A percentile compares a stretch with the other conserved stretches of the same genome.
Evolutionary conservation across 2,888 invertebrate genomes (phyloP).

Genomic region (Cantharis nigra): DNA sequence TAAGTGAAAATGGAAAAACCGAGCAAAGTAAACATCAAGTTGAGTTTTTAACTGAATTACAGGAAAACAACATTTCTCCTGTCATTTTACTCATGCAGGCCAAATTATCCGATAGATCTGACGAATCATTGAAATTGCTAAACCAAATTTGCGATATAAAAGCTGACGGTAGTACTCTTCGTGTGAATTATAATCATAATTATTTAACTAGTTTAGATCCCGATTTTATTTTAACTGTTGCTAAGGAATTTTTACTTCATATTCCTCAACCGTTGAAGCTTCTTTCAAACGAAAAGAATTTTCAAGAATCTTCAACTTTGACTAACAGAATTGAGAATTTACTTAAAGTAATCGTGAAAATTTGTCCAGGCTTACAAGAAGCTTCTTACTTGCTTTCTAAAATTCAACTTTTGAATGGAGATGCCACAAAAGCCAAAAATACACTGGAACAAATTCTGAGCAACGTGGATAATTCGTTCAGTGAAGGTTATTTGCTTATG

Average conservation of each 20-base stretch:
- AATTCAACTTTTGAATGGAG: constrained; percentile 80
- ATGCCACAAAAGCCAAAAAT: constrained; percentile 70
- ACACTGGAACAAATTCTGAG: constrained; percentile 76
- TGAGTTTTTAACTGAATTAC: constrained; percentile 81
- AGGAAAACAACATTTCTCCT: constrained; percentile 69
- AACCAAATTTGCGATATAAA: constrained; percentile 67
- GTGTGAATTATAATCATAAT: constrained; percentile 71
- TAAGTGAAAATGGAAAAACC: constrained; percentile 71
- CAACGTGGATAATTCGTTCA: constrained; percentile 75
- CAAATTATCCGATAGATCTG: constrained; percentile 62
- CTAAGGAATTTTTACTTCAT: constrained; percentile 75
- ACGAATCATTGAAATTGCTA: constrained; percentile 63
- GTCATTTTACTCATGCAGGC: constrained; percentile 74
- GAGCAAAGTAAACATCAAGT: constrained; percentile 84
- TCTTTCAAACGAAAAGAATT: constrained; percentile 40
- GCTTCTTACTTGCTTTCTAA: constrained; percentile 75
- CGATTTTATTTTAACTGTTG: constrained; percentile 80
- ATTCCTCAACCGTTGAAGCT: constrained; percentile 59
- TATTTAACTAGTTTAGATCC: constrained; percentile 82
- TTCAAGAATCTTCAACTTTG: constrained; percentile 46
- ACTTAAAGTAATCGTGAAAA: constrained; percentile 72
- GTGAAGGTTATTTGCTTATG: constrained; percentile 83
- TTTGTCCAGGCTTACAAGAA: constrained; percentile 79
- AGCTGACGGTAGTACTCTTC: constrained; percentile 55
- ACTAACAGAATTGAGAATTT: constrained; percentile 67